Percentiles rank a stretch among this genome's conserved stretches.
Conservation (phyloP, 2,888 invertebrate genomes). For the Eilema griseolum region DNA sequence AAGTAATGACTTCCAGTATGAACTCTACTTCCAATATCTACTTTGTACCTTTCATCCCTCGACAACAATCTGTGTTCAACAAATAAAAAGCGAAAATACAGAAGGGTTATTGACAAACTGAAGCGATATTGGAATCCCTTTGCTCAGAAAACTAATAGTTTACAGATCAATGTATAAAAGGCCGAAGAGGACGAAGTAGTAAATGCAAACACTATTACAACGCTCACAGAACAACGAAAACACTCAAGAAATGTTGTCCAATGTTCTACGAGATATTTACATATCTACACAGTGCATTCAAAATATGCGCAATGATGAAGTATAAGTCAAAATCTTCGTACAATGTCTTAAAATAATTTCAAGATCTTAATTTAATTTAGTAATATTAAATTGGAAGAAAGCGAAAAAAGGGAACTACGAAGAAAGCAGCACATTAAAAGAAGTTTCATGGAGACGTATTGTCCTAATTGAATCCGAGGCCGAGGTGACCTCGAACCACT, state of each 20-base stretch:
- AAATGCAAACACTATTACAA: constrained; percentile 6
- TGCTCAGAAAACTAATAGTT: constrained; percentile 10
- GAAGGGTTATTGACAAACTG: constrained; percentile 8
- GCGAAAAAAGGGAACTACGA: too few species aligned
- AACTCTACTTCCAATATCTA: neutral
- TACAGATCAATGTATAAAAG: neutral
- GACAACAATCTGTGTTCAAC: neutral
- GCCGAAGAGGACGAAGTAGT: neutral
- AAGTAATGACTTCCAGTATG: neutral
- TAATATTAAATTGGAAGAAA: too few species aligned
- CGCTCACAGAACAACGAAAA: neutral
- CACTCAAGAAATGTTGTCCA: neutral
- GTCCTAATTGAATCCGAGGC: too few species aligned
- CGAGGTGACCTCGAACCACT: too few species aligned
- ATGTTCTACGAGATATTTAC: neutral
- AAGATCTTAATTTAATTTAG: too few species aligned
- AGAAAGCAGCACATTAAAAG: neutral
- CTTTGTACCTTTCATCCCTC: neutral
- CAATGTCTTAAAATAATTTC: too few species aligned
- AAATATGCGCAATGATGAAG: neutral
- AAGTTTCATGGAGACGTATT: too few species aligned
- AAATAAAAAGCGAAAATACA: neutral
- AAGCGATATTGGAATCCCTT: constrained; percentile 3
- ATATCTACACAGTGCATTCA: neutral
- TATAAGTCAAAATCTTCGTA: too few species aligned